Evolutionary conservation across 1,140 invertebrate genomes (phyloP).

Genomic region (Lordiphosa mommai): DNA sequence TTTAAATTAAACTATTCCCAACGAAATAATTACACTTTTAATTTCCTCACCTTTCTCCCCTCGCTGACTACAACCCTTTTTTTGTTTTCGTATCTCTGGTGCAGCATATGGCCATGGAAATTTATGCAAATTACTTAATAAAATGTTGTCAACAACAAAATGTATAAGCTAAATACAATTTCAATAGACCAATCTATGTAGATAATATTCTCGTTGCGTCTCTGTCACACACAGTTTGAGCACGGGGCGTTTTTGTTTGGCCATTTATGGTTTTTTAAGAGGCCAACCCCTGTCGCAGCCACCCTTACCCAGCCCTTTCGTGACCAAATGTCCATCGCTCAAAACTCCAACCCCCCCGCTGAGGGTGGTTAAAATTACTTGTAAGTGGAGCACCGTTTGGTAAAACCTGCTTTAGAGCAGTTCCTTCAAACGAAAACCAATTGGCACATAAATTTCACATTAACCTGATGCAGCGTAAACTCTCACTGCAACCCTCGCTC

Average conservation of each 20-base stretch:
- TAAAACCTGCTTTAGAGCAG: too few relatives aligned
- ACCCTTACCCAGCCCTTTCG: slow-evolving; percentile 41
- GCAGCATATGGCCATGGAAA: slow-evolving; percentile 56
- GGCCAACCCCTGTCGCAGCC: slow-evolving; percentile 2
- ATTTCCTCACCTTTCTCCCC: slow-evolving; percentile 28
- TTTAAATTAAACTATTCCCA: neutral
- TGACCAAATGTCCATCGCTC: slow-evolving; percentile 5
- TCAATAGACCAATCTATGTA: slow-evolving; percentile 60
- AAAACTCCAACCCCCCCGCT: slow-evolving; percentile 5
- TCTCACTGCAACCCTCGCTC: slow-evolving; percentile 53
- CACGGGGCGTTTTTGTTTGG: slow-evolving; percentile 53
- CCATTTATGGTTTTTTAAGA: slow-evolving; percentile 58
- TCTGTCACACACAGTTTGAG: neutral
- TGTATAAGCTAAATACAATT: slow-evolving; percentile 53
- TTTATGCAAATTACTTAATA: slow-evolving; percentile 75
- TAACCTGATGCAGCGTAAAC: slow-evolving; percentile 71
- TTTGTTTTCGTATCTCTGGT: neutral
- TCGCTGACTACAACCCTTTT: neutral
- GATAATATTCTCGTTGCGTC: neutral
- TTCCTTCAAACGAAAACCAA: slow-evolving; percentile 38
- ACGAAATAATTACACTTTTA: neutral
- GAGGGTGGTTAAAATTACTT: slow-evolving; percentile 35
- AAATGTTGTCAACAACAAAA: slow-evolving; percentile 71
- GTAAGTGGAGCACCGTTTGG: slow-evolving; percentile 8
- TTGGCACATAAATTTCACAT: slow-evolving; percentile 63